phyloP scores from a whole-genome alignment of 2,797 vertebrate genomes.

The Nannoperca australis region DNA sequence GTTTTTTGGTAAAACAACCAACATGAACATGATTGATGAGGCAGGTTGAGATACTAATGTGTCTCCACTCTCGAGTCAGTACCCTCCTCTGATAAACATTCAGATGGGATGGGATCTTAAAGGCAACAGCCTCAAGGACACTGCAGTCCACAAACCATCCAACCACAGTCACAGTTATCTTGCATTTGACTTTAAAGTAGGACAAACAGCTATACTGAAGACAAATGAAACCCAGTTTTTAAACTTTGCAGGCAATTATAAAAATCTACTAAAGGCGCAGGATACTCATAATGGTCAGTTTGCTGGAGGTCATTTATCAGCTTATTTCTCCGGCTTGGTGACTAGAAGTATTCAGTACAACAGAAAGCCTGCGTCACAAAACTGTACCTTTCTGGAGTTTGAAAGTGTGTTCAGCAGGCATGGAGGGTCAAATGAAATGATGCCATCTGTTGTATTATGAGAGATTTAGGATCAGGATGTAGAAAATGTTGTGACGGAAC shows the following conservation, averaged over 20 bases:
- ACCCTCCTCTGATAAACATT: neutral
- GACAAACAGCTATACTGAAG: neutral
- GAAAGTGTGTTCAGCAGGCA: neutral
- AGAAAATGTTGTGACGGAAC: neutral
- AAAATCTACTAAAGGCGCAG: neutral
- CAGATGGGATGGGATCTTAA: neutral
- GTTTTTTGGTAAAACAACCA: too few relatives aligned
- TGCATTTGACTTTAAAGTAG: neutral
- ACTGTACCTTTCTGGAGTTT: too few relatives aligned
- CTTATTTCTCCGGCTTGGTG: neutral
- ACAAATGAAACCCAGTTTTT: neutral
- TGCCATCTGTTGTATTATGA: neutral
- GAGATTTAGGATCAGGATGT: slow-evolving; percentile 9
- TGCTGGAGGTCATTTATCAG: neutral
- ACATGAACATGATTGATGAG: slow-evolving; percentile 34
- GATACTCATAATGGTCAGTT: neutral
- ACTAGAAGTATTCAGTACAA: neutral
- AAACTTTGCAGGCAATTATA: neutral
- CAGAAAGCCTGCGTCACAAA: neutral
- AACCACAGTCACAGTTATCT: too few relatives aligned
- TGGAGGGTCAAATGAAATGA: neutral
- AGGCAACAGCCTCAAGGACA: neutral
- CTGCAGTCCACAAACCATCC: too few relatives aligned
- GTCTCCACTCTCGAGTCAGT: neutral
- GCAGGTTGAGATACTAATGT: slow-evolving; percentile 1